phyloP scores from a whole-genome alignment of 2,113 vertebrate species.

The Coreoperca whiteheadi region DNA sequence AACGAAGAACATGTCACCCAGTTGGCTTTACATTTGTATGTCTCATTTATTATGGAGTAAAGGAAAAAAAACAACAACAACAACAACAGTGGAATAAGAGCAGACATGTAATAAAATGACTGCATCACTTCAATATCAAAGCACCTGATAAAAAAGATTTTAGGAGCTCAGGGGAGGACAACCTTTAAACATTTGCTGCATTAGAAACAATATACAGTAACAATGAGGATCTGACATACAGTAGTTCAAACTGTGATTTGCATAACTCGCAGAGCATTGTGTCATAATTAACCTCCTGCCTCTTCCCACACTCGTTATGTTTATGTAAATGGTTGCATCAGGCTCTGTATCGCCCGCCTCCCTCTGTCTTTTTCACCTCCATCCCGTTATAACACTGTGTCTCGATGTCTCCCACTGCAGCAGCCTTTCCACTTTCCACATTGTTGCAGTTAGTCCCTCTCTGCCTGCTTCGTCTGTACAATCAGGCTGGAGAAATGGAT shows the following conservation, averaged over 20 bases:
- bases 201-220: background rate
- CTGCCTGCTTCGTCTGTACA: conserved; percentile 16
- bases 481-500: conserved; percentile 13
- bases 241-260: conserved; percentile 40
- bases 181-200: background rate
- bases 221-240: background rate
- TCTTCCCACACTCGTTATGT: conserved; percentile 63
- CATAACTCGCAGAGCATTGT: conserved; percentile 50
- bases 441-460: conserved; percentile 9
- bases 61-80: background rate
- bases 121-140: background rate
- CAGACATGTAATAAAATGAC: background rate
- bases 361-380: conserved; percentile 49
- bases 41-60: too few species aligned
- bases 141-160: background rate
- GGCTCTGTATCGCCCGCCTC: conserved; percentile 45
- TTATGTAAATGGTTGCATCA: conserved; percentile 66
- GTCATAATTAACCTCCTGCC: conserved; percentile 63
- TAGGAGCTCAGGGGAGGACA: background rate
- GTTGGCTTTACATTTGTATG: too few species aligned
- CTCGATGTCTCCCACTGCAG: conserved; percentile 26
- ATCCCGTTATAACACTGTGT: conserved; percentile 8
- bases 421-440: conserved; percentile 30
- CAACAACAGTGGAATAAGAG: background rate
- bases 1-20: too few species aligned